These are phyloP conservation scores for Hippocampus abdominalis DNA, from an alignment of 2,113 vertebrate species.

Conservation along the genomic window DNA sequence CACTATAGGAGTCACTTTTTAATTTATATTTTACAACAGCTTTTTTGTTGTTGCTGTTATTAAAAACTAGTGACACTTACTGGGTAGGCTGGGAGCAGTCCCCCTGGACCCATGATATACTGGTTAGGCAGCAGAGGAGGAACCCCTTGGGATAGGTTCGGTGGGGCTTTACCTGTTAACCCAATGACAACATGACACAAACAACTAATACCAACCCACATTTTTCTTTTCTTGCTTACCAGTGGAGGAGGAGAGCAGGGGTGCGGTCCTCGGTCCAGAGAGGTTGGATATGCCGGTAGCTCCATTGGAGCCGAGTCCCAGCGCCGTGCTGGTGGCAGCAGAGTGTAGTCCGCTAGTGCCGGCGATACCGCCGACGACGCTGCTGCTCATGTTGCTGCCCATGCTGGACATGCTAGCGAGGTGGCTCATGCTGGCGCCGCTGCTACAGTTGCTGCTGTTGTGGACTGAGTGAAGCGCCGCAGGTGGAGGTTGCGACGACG, in stretches of 20 bases:
- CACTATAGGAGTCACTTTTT: too few relatives aligned
- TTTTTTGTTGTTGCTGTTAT: too few relatives aligned
- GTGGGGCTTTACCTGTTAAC: slow-evolving; percentile 88
- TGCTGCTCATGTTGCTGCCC: slow-evolving; percentile 56
- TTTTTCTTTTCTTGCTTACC: slow-evolving; percentile 33
- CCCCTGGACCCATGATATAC: slow-evolving; percentile 97
- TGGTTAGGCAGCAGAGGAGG: slow-evolving; percentile 94
- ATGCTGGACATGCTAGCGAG: slow-evolving; percentile 56
- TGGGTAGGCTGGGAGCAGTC: slow-evolving; percentile 94
- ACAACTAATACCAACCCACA: background rate
- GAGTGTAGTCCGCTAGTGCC: slow-evolving; percentile 71
- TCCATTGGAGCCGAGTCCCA: slow-evolving; percentile 81
- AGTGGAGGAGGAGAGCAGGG: slow-evolving; percentile 85
- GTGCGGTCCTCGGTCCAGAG: slow-evolving; percentile 73
- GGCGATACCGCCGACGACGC: slow-evolving; percentile 37
- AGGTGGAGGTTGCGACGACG: slow-evolving; percentile 68
- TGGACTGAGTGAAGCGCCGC: slow-evolving; percentile 60
- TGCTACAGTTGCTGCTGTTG: slow-evolving; percentile 70
- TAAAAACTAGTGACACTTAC: slow-evolving; percentile 69
- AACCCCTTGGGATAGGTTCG: slow-evolving; percentile 91
- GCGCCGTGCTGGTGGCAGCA: slow-evolving; percentile 60
- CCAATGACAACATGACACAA: slow-evolving; percentile 6
- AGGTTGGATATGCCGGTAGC: slow-evolving; percentile 71
- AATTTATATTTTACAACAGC: too few relatives aligned
- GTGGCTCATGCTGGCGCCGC: slow-evolving; percentile 56